Percentiles rank a stretch among this genome's conserved stretches.
Evolutionary conservation across 1,140 invertebrate species (phyloP).

Genomic region (Eumaeus atala): DNA sequence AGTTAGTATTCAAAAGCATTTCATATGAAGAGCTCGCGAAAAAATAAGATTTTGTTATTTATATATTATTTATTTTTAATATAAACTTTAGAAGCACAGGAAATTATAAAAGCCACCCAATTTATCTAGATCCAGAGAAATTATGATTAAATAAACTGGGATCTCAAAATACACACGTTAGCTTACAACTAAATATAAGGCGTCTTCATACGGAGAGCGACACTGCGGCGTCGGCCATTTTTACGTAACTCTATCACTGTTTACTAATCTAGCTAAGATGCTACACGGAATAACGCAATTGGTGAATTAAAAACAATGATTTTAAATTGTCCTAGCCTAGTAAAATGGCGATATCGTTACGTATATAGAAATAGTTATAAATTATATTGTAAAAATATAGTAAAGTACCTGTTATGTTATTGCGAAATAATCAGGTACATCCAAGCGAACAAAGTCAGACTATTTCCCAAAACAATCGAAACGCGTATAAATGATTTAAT

Average conservation of each 20-base stretch:
- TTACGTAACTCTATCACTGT: background rate
- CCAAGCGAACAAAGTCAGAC: no score
- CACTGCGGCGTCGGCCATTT: background rate
- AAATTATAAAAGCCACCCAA: slow-evolving; percentile 22
- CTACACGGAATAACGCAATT: background rate
- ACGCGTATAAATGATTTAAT: no score
- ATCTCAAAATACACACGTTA: slow-evolving; percentile 7
- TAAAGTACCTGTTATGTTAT: no score
- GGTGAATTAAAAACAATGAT: no score
- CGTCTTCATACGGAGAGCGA: background rate
- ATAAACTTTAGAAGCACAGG: slow-evolving; percentile 39
- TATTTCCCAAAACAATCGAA: no score
- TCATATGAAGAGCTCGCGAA: slow-evolving; percentile 31
- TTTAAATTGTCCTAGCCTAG: no score
- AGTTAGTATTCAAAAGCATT: slow-evolving; percentile 51
- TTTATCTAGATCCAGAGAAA: background rate
- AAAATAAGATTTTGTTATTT: slow-evolving; percentile 30
- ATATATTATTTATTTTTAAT: slow-evolving; percentile 26
- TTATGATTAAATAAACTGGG: slow-evolving; percentile 1
- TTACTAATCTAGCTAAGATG: background rate
- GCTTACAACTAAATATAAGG: slow-evolving; percentile 7
- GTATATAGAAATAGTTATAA: no score
- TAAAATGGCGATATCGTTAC: no score
- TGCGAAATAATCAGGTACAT: no score
- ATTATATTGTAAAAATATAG: no score